Evolutionary conservation across 2,797 vertebrate genomes (phyloP).

Genomic region (Emys orbicularis): DNA sequence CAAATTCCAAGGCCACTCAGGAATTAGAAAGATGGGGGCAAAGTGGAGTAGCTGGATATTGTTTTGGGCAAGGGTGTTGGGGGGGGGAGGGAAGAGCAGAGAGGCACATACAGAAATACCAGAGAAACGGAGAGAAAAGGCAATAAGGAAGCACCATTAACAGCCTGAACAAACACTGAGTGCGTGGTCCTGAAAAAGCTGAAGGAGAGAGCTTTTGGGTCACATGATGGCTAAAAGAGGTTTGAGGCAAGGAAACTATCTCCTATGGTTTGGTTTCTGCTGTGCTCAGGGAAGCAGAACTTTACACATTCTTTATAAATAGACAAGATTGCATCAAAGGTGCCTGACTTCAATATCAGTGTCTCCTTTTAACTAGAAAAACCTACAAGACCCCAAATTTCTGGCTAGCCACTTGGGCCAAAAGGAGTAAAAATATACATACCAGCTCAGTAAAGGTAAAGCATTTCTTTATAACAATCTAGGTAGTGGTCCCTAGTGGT

Average conservation of each 20-base stretch:
- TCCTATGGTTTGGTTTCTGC: not conserved
- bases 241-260: not conserved
- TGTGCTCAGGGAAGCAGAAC: not conserved
- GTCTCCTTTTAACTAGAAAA: not conserved
- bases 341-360: not conserved
- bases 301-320: not conserved
- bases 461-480: not conserved
- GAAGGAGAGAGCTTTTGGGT: not conserved
- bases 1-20: not conserved
- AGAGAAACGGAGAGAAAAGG: not conserved
- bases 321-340: not conserved
- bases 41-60: not conserved
- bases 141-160: not conserved
- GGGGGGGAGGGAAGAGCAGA: not conserved
- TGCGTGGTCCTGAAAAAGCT: not conserved
- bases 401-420: not conserved
- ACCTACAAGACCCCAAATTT: not conserved
- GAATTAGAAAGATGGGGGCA: not conserved
- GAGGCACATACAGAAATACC: not conserved
- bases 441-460: not conserved
- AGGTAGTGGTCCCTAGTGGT: accelerated
- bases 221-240: not conserved
- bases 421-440: not conserved
- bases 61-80: not conserved
- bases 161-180: no score